Percentiles rank a stretch among this genome's conserved stretches.
phyloP scores from a whole-genome alignment of 2,888 invertebrate genomes.

The Megaustenia siamemsis region DNA sequence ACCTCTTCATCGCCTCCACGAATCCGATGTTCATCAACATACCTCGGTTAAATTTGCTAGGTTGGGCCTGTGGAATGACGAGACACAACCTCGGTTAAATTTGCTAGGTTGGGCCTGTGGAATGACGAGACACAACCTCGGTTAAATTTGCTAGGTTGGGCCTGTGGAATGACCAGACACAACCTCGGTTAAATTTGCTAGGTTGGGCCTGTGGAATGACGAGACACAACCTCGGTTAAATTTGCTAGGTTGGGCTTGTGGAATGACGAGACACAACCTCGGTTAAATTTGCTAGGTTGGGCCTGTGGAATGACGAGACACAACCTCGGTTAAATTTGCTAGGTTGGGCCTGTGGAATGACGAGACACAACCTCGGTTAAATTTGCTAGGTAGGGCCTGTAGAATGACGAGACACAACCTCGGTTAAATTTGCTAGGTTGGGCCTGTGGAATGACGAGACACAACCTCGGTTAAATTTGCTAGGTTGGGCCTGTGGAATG shows the following conservation, averaged over 20 bases:
- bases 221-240: constrained; percentile 97
- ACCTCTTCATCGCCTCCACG: constrained; percentile 90
- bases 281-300: constrained; percentile 85
- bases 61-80: constrained; percentile 59
- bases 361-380: constrained; percentile 96
- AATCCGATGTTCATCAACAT: constrained; percentile 98
- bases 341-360: constrained; percentile 60
- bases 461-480: constrained; percentile 91
- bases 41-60: constrained; percentile 89
- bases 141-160: constrained; percentile 85
- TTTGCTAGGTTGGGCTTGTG: constrained; percentile 62
- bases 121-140: constrained; percentile 87
- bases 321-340: constrained; percentile 91
- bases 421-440: constrained; percentile 86
- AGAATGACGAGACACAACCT: constrained; percentile 84
- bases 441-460: constrained; percentile 60
- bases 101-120: constrained; percentile 62
- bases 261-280: constrained; percentile 86
- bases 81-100: constrained; percentile 96
- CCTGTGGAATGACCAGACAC: constrained; percentile 61
- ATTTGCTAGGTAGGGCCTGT: constrained; percentile 79
- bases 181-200: constrained; percentile 90
- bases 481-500: constrained; percentile 60
- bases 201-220: constrained; percentile 60
- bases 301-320: constrained; percentile 61